Evolutionary conservation across 1,140 invertebrate species (phyloP), one percentile per base, ranked within the genome.

Genomic region (Camponotus pennsylvanicus): DNA sequence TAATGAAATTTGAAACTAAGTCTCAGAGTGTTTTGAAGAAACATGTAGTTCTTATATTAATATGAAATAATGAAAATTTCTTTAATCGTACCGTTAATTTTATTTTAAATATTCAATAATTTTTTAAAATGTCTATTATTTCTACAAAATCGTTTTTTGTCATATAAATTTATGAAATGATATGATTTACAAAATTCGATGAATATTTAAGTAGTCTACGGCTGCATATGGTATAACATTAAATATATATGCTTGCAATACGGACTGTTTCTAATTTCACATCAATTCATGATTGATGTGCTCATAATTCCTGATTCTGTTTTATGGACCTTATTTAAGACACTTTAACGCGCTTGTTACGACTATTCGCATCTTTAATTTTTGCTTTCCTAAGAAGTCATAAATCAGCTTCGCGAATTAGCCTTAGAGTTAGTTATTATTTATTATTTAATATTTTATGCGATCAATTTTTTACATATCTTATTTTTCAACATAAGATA

Each of bases 211-310:
- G 1, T 63, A 27, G 8, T 42, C 5, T 57, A 49, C 5, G 6
- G 27, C 40, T 15, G 11, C 21, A 61, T 73, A 76, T 45, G 8
- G 42, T 52, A 18, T 32, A 34, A 49, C 32, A 79, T 79, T 21
- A 40, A 66, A 66, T 78, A 52, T 45, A 66, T 52, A 40, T 63
- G 37, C 42, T 66, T 67, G 18, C 61, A 67, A 49, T 34, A 66
- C 59, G n/a, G 15, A 59, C 37, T 42, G 32, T 79, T 79, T 52
- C 42, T 11, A 57, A 76, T 80, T 73, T 63, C 32, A 82, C 11
- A 52, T 80, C 42, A 85, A 85, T 85, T 86, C 42, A 49, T 42
- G 55, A 86, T 71, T 85, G 32, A 42, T 66, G 18, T 37, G 64
- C 59, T 27, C 59, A 85, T 83, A 67, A 79, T 67, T 79, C 63